A percentile compares a stretch with the other conserved stretches of the same genome.
Conservation (phyloP, 2,888 invertebrate species). For the Ophioninae sp. region DNA sequence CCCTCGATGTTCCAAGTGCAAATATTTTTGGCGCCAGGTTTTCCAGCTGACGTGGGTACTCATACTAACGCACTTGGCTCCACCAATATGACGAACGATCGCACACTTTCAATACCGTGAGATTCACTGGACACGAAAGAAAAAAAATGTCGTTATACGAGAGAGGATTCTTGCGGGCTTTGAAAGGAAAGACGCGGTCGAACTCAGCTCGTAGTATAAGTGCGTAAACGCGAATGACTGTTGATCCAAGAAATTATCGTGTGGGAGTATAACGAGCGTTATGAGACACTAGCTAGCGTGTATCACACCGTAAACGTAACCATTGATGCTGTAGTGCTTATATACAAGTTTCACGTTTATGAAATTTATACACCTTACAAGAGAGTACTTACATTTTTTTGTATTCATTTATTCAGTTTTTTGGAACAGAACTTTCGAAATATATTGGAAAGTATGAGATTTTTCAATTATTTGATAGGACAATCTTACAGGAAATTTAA, state of each 20-base stretch:
- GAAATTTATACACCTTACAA: background rate
- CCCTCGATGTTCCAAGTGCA: constrained; percentile 61
- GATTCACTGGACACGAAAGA: background rate
- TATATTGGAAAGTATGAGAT: no score
- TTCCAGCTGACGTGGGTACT: constrained; percentile 69
- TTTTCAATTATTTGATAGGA: no score
- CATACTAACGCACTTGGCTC: constrained; percentile 43
- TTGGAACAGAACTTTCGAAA: no score
- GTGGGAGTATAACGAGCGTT: constrained; percentile 62
- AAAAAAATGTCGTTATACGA: constrained; percentile 18
- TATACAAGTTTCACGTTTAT: constrained; percentile 10
- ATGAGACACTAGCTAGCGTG: constrained; percentile 43
- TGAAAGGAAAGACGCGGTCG: constrained; percentile 40
- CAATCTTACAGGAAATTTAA: no score
- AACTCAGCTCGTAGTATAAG: constrained; percentile 45
- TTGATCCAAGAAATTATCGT: constrained; percentile 77
- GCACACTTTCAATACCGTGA: background rate
- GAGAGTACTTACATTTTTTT: no score
- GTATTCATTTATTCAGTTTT: no score
- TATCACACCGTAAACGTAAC: constrained; percentile 40
- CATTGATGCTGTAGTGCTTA: constrained; percentile 64
- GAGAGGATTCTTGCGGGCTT: constrained; percentile 26
- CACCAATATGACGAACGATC: constrained; percentile 10
- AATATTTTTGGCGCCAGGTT: constrained; percentile 78
- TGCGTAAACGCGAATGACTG: constrained; percentile 69